phyloP scores from a whole-genome alignment of 2,888 invertebrate genomes.

The Bhutanitis thaidina region DNA sequence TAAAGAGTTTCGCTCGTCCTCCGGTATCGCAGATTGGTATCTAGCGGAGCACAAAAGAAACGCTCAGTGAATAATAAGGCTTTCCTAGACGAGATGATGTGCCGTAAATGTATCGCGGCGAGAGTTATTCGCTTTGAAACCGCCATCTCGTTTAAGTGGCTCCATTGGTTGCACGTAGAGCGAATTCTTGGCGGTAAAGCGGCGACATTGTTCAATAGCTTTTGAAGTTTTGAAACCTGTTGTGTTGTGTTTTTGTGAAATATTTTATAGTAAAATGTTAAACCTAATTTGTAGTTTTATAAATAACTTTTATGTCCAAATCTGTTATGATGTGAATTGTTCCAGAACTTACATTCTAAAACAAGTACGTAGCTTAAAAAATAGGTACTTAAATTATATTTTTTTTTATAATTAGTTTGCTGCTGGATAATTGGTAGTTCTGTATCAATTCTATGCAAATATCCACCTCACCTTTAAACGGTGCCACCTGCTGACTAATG shows the following conservation, averaged over 20 bases:
- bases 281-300: too few relatives aligned
- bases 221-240: constrained; percentile 7
- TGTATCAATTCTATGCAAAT: too few relatives aligned
- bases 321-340: too few relatives aligned
- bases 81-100: constrained; percentile 54
- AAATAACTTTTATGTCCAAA: too few relatives aligned
- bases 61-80: constrained; percentile 65
- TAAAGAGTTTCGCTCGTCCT: constrained; percentile 7
- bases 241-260: not conserved
- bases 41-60: constrained; percentile 65
- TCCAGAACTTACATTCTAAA: too few relatives aligned
- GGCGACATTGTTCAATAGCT: constrained; percentile 6
- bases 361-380: too few relatives aligned
- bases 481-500: too few relatives aligned
- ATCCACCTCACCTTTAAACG: too few relatives aligned
- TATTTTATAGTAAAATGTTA: not conserved
- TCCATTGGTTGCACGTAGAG: constrained; percentile 14
- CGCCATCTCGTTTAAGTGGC: constrained; percentile 34
- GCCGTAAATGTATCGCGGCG: constrained; percentile 56
- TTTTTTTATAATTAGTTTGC: too few relatives aligned
- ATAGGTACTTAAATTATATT: too few relatives aligned
- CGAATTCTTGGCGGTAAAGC: constrained; percentile 13
- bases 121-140: constrained; percentile 57
- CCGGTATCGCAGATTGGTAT: constrained; percentile 64
- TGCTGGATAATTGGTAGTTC: too few relatives aligned